phyloP scores from a whole-genome alignment of 2,113 vertebrate species.

The Sialia sialis region DNA sequence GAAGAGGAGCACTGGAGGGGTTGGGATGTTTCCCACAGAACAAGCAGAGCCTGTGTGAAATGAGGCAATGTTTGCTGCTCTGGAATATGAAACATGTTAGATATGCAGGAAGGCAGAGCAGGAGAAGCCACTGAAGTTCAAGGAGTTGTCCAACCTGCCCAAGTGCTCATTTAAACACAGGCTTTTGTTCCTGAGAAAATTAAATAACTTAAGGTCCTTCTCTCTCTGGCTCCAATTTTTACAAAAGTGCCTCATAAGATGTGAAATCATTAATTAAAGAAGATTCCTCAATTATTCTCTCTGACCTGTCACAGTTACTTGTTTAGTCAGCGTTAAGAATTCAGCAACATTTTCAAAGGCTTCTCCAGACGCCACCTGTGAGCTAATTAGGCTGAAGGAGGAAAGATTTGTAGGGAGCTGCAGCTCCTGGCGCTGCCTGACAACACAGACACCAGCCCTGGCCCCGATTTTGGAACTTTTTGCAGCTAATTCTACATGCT shows the following conservation, averaged over 20 bases:
- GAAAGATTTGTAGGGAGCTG: neutral
- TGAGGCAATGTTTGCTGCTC: neutral
- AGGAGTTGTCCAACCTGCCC: neutral
- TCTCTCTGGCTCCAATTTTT: neutral
- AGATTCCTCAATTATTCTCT: constrained; percentile 11
- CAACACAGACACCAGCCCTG: neutral
- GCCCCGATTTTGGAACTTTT: neutral
- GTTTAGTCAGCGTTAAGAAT: constrained; percentile 28
- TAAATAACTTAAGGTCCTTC: neutral
- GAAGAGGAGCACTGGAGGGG: neutral
- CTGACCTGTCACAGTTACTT: constrained; percentile 8
- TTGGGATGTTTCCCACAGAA: neutral
- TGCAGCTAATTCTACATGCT: neutral
- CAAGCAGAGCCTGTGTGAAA: neutral
- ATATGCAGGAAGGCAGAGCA: neutral
- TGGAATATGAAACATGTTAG: neutral
- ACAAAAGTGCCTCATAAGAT: neutral
- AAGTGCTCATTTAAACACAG: neutral
- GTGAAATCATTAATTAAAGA: constrained; percentile 33
- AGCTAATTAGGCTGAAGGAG: neutral
- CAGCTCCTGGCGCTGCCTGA: neutral
- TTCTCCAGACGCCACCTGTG: neutral
- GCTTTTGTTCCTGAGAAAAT: constrained; percentile 5
- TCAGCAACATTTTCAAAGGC: constrained; percentile 38
- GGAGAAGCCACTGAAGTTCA: neutral